A percentile compares a stretch with the other conserved stretches of the same genome.
Evolutionary conservation across 2,888 invertebrate genomes (phyloP).

Genomic region (Apodemia zela): DNA sequence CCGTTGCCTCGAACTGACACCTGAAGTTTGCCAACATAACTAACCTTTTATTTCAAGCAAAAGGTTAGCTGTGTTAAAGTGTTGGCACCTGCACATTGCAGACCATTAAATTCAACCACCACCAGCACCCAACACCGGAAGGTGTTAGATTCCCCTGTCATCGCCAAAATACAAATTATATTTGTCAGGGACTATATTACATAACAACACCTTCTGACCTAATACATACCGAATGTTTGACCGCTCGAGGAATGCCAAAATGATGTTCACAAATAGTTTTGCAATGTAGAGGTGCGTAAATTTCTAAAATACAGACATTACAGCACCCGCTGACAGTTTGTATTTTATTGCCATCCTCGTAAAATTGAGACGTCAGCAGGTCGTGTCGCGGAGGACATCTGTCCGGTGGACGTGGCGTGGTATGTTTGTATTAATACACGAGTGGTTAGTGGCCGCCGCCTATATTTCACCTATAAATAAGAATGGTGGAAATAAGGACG

Average conservation of each 20-base stretch:
- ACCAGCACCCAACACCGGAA: neutral
- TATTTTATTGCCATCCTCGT: neutral
- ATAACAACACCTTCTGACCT: neutral
- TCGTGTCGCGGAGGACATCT: neutral
- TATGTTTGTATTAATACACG: neutral
- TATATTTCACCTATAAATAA: neutral
- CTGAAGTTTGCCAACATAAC: too few species aligned
- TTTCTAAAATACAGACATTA: neutral
- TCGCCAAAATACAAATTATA: neutral
- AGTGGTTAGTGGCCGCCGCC: neutral
- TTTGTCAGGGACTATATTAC: neutral
- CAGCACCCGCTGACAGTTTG: neutral
- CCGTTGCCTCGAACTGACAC: too few species aligned
- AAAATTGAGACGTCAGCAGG: slow-evolving; percentile 6
- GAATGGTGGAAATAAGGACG: neutral
- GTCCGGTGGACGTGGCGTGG: neutral
- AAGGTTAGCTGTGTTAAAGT: too few species aligned
- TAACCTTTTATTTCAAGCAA: too few species aligned
- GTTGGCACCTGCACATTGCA: too few species aligned
- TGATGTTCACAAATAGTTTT: neutral
- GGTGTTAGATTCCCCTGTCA: neutral
- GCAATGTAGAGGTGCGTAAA: neutral
- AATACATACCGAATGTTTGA: neutral
- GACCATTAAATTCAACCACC: neutral
- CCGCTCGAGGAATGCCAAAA: neutral